Evolutionary conservation across 2,113 vertebrate species (phyloP).

Genomic region (Malurus melanocephalus): DNA sequence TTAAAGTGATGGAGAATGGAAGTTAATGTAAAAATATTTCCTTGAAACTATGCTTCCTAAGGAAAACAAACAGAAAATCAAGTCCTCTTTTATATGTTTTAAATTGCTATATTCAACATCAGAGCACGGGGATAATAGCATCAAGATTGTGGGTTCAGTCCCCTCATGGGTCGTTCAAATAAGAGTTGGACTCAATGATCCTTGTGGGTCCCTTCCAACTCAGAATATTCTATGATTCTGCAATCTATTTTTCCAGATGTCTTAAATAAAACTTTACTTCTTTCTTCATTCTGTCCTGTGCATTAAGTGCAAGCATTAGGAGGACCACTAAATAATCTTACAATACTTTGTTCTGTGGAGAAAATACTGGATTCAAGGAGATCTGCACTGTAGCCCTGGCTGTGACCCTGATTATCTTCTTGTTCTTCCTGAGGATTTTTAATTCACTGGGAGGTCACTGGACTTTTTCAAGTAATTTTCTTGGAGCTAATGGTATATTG

Average conservation of each 20-base stretch:
- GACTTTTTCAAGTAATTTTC: neutral
- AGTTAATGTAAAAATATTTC: neutral
- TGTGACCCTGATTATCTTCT: neutral
- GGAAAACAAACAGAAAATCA: neutral
- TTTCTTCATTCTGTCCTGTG: neutral
- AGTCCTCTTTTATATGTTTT: neutral
- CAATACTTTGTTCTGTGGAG: neutral
- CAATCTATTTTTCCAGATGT: neutral
- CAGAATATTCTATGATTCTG: neutral
- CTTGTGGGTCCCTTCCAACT: neutral
- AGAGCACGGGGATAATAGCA: neutral
- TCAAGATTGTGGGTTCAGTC: neutral
- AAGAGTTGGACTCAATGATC: neutral
- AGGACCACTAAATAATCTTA: neutral
- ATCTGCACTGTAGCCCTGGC: neutral
- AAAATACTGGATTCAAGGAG: neutral
- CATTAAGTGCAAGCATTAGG: neutral
- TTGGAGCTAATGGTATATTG: neutral
- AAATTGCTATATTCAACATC: neutral
- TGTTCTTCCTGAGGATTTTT: neutral
- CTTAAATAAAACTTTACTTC: neutral
- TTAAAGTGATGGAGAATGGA: neutral
- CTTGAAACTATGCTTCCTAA: neutral
- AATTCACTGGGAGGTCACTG: accelerated
- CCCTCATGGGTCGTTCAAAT: no score